Conservation (phyloP, 1,140 invertebrate genomes). For the Whitmania pigra region DNA sequence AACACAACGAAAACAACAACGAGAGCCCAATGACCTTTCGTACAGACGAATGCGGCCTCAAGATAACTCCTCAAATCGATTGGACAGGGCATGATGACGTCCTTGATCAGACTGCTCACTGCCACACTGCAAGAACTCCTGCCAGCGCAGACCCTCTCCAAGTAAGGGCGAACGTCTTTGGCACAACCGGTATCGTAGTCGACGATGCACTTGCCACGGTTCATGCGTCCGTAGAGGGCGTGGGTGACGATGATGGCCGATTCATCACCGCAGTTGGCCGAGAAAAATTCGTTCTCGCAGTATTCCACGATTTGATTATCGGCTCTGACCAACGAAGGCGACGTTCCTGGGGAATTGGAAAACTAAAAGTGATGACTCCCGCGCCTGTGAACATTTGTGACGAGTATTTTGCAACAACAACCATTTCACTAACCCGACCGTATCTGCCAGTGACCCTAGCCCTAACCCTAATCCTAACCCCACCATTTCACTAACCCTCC, state of each 20-base stretch:
- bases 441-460: no score
- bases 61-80: slow-evolving; percentile 15
- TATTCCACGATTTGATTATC: slow-evolving; percentile 11
- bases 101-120: not conserved
- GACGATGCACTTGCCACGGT: slow-evolving; percentile 2
- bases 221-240: slow-evolving; percentile 18
- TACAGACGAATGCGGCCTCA: slow-evolving; percentile 11
- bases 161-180: not conserved
- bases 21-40: not conserved
- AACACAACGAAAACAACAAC: no score
- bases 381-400: not conserved
- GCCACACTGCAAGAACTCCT: not conserved
- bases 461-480: no score
- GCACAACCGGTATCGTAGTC: slow-evolving; percentile 12
- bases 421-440: not conserved
- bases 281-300: slow-evolving; percentile 15
- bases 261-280: slow-evolving; percentile 14
- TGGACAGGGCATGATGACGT: slow-evolving; percentile 6
- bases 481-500: no score
- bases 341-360: not conserved
- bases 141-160: slow-evolving; percentile 13
- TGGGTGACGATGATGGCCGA: slow-evolving; percentile 10
- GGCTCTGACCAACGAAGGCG: not conserved
- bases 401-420: not conserved
- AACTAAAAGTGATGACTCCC: not conserved